A percentile compares a stretch with the other conserved stretches of the same genome.
phyloP scores from a whole-genome alignment of 2,888 invertebrate species.

The Rapana venosa region DNA sequence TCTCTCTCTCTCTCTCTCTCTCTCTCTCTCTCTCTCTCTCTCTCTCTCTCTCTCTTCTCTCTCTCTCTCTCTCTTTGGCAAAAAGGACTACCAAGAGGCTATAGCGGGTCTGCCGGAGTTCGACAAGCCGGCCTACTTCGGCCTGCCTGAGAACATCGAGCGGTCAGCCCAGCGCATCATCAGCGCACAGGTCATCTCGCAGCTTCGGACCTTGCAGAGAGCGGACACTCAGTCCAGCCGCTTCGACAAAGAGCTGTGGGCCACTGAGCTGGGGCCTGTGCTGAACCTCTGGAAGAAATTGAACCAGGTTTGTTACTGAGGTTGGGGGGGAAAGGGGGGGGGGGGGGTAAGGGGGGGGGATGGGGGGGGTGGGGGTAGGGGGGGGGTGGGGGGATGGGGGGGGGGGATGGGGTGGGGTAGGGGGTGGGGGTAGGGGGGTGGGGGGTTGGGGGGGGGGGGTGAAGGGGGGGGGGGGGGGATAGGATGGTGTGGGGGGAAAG shows the following conservation, averaged over 20 bases:
- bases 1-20: background rate
- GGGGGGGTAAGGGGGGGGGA: background rate
- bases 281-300: conserved; percentile 90
- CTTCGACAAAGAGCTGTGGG: conserved; percentile 82
- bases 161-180: conserved; percentile 89
- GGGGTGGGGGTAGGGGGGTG: background rate
- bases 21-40: background rate
- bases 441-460: too few relatives aligned
- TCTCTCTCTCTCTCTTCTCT: background rate
- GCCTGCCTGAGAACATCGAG: conserved; percentile 92
- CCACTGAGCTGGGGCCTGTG: conserved; percentile 84
- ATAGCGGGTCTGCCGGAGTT: conserved; percentile 85
- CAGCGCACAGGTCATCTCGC: conserved; percentile 82
- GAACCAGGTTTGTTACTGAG: conserved; percentile 79
- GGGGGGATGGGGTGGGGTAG: background rate
- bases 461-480: too few relatives aligned
- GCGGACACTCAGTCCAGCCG: conserved; percentile 78
- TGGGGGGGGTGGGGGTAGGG: background rate
- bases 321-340: too few relatives aligned
- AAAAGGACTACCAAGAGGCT: conserved; percentile 84
- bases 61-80: background rate
- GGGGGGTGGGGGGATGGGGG: too few relatives aligned
- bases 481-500: too few relatives aligned
- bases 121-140: conserved; percentile 89
- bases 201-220: conserved; percentile 81